phyloP scores from a whole-genome alignment of 1,140 invertebrate genomes.

The Penaeus chinensis region DNA sequence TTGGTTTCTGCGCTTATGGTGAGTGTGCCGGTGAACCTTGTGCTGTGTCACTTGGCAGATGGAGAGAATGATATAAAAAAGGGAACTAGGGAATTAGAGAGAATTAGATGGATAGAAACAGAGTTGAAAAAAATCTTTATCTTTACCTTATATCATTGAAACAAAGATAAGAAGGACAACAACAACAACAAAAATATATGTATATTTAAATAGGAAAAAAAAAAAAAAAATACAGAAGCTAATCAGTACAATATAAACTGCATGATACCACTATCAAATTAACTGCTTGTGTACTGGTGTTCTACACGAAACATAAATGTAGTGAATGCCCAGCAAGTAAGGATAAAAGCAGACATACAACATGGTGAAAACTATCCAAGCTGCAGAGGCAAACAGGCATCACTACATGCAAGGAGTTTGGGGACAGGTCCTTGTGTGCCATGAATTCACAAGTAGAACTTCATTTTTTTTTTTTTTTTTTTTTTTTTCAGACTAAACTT shows the following conservation, averaged over 20 bases:
- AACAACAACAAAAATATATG: too few relatives aligned
- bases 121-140: too few relatives aligned
- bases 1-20: conserved; percentile 2
- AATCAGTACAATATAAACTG: neutral
- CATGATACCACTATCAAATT: neutral
- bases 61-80: too few relatives aligned
- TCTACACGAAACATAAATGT: conserved; percentile 1
- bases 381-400: conserved; percentile 21
- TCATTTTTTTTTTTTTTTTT: neutral
- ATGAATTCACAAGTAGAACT: neutral
- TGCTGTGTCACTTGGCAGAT: too few relatives aligned
- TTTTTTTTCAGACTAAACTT: neutral
- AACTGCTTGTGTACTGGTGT: neutral
- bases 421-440: neutral
- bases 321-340: neutral
- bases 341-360: neutral
- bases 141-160: too few relatives aligned
- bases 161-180: too few relatives aligned
- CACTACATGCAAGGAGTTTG: conserved; percentile 12
- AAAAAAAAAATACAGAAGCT: too few relatives aligned
- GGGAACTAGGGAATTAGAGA: too few relatives aligned
- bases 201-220: too few relatives aligned
- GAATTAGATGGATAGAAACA: too few relatives aligned
- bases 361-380: neutral
- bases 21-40: neutral